Evolutionary conservation across 2,888 invertebrate species (phyloP).

Genomic region (Bellardia bayeri): DNA sequence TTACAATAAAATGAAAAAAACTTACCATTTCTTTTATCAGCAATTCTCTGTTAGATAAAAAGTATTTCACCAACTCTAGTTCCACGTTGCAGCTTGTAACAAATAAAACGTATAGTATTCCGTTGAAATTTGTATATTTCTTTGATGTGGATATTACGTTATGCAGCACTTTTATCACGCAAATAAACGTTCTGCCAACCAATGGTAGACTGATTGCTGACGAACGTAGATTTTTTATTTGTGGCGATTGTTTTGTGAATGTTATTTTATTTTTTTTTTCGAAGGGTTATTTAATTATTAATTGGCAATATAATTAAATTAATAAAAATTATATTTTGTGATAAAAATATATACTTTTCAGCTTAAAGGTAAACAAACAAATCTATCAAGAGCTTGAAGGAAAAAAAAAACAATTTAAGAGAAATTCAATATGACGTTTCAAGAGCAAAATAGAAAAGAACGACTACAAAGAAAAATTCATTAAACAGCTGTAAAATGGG

Average conservation of each 20-base stretch:
- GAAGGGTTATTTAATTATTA: too few species aligned
- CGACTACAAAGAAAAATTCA: not conserved
- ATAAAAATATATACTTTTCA: not conserved
- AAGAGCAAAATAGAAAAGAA: too few species aligned
- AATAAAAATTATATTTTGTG: too few species aligned
- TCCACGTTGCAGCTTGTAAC: slow-evolving; percentile 65
- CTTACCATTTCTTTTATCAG: slow-evolving; percentile 60
- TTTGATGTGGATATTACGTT: slow-evolving; percentile 8
- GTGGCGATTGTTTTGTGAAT: not conserved
- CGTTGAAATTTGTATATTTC: not conserved
- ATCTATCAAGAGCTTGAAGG: not conserved
- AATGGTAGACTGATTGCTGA: slow-evolving; percentile 12
- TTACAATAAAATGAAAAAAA: not conserved
- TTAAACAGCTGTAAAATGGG: not conserved
- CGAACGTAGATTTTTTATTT: not conserved
- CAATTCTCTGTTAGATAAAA: slow-evolving; percentile 59
- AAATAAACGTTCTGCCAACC: slow-evolving; percentile 21
- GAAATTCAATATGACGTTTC: not conserved
- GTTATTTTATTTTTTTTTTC: not conserved
- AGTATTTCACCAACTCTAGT: slow-evolving; percentile 57
- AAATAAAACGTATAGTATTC: slow-evolving; percentile 14
- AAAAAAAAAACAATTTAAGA: not conserved
- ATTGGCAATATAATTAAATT: not conserved
- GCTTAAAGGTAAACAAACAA: not conserved
- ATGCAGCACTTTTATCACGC: not conserved